A percentile compares a stretch with the other conserved stretches of the same genome.
Conservation (phyloP, 2,888 invertebrate species). For the Anarsia innoxiella region DNA sequence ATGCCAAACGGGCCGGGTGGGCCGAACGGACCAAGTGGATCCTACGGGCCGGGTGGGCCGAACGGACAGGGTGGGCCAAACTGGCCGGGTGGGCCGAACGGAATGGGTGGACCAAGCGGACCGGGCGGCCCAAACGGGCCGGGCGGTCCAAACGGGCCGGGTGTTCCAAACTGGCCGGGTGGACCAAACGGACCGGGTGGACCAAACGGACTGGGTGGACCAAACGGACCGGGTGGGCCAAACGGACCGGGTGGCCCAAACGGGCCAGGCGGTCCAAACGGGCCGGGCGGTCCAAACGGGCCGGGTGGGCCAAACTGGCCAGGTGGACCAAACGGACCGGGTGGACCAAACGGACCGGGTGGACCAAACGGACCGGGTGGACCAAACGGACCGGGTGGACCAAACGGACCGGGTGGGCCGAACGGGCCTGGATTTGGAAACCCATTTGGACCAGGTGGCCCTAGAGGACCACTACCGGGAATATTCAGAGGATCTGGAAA, state of each 20-base stretch:
- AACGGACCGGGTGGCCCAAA: background rate
- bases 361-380: background rate
- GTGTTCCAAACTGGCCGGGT: background rate
- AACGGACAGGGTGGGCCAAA: too few species aligned
- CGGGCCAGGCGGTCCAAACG: background rate
- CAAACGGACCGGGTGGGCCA: background rate
- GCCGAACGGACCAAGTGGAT: background rate
- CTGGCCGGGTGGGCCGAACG: background rate
- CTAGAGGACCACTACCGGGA: background rate
- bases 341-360: background rate
- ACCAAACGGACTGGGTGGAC: background rate
- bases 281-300: background rate
- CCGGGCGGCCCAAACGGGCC: background rate
- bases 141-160: background rate
- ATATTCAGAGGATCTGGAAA: too few species aligned
- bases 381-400: background rate
- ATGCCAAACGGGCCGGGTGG: background rate
- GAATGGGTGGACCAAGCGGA: background rate
- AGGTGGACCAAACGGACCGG: background rate
- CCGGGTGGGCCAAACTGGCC: background rate
- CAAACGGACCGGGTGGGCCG: background rate
- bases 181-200: background rate
- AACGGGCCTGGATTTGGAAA: background rate
- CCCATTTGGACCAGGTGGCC: background rate
- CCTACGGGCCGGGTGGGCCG: background rate